Evolutionary conservation across 2,113 vertebrate genomes (phyloP), one percentile per base, ranked within the genome.

Genomic region (Grantiella picta): DNA sequence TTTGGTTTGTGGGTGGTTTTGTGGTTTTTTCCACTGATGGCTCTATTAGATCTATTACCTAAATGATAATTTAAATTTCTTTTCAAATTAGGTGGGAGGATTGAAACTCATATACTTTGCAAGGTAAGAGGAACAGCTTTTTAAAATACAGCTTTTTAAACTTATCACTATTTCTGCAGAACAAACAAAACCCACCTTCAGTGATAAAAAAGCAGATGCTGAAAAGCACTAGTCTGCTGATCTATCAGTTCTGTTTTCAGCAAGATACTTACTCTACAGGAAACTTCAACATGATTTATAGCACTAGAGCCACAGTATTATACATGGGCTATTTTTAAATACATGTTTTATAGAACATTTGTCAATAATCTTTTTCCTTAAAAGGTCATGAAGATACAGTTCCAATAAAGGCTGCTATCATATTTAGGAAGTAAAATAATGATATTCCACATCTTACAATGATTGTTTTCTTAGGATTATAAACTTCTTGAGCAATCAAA

Each of bases 271-370:
- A 79, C 56, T 73, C 63, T 69, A 82, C 54, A 75, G 75, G 76
- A 96, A 96, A 95, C 65, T 94, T 92, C 94, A 94, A 24, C n/a
- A 40, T 81, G 86, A 94, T 90, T 94, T 90, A 94, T 77, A 87
- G 63, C 80, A 85, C 31, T 23, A 68, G 35, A 66, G 38, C 38
- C 54, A 89, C 7, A 24, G 36, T 17, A 54, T 10, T 68, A 8
- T 35, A 85, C 2, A 8, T 22, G 11, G 27, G 53, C 7, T 28
- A 24, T 54, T 3, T 53, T 76, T 15, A 90, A 52, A 82, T 47
- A 36, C 15, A 49, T 17, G 42, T 63, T 13, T 56, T 91, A 87
- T 24, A 61, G 27, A 71, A 15, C 44, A 91, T 52, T 86, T 80
- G 47, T 73, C 69, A 78, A 50, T 52, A 91, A 91, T 49, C 21